phyloP scores from a whole-genome alignment of 2,888 invertebrate species.

The Anarsia innoxiella region DNA sequence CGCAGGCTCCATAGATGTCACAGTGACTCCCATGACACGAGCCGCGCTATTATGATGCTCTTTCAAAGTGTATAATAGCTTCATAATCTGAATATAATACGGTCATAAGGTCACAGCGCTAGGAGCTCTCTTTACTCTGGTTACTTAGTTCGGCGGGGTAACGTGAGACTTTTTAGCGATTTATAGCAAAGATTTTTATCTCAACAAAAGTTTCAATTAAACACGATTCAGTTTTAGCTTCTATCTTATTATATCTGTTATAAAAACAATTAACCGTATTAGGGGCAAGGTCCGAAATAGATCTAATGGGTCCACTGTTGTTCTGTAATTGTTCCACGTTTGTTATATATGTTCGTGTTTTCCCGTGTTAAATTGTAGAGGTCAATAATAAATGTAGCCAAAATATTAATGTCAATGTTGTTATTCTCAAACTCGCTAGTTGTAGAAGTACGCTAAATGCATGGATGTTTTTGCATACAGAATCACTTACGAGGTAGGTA shows the following conservation, averaged over 20 bases:
- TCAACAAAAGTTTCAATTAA: not conserved
- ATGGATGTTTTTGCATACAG: conserved; percentile 8
- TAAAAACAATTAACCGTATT: conserved; percentile 21
- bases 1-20: conserved; percentile 15
- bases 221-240: not conserved
- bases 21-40: conserved; percentile 8
- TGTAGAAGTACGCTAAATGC: conserved; percentile 4
- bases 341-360: conserved; percentile 26
- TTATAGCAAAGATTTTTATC: no score
- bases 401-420: conserved; percentile 14
- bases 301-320: conserved; percentile 25
- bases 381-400: conserved; percentile 21
- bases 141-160: no score
- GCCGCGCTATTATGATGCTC: conserved; percentile 2
- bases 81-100: conserved; percentile 5
- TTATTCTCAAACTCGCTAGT: not conserved
- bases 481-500: conserved; percentile 14
- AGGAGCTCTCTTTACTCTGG: no score
- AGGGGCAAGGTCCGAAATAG: conserved; percentile 32
- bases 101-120: conserved; percentile 2
- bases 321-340: conserved; percentile 28
- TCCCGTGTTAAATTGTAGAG: conserved; percentile 36
- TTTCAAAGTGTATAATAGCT: conserved; percentile 7
- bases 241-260: not conserved
- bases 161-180: no score